Evolutionary conservation across 1,140 invertebrate species (phyloP).

Genomic region (Colletes latitarsis): DNA sequence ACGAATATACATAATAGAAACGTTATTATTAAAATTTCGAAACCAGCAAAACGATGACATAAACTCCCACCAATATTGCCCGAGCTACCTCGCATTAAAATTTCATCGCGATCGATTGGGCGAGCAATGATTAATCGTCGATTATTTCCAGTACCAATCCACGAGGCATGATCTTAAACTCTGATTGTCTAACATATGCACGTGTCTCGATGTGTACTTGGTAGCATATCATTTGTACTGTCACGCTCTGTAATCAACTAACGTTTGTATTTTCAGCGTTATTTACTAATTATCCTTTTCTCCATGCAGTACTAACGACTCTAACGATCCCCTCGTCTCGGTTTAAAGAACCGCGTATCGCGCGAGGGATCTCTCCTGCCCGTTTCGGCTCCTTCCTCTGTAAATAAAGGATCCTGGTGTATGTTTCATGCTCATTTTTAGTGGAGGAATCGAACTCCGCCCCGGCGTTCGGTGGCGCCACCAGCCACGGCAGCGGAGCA

Average conservation of each 20-base stretch:
- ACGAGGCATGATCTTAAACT: slow-evolving; percentile 52
- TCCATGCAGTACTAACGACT: background rate
- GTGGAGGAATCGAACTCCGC: slow-evolving; percentile 82
- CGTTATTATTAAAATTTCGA: no score
- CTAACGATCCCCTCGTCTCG: background rate
- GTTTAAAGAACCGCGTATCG: background rate
- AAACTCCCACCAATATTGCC: no score
- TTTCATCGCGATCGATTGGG: background rate
- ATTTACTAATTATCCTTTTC: slow-evolving; percentile 21
- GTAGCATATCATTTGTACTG: slow-evolving; percentile 27
- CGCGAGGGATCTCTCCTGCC: background rate
- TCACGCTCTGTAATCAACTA: slow-evolving; percentile 39
- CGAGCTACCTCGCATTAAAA: no score
- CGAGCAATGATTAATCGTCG: background rate
- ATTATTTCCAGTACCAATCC: slow-evolving; percentile 19
- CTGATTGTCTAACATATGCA: slow-evolving; percentile 50
- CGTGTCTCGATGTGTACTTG: slow-evolving; percentile 50
- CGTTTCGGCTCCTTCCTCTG: slow-evolving; percentile 45
- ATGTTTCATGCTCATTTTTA: slow-evolving; percentile 79
- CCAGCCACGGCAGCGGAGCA: slow-evolving; percentile 74
- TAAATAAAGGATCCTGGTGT: slow-evolving; percentile 63
- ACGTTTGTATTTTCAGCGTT: slow-evolving; percentile 46
- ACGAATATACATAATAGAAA: no score
- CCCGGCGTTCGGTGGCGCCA: slow-evolving; percentile 75
- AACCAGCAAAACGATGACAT: no score